Base-by-base conservation (phyloP, 2,888 invertebrate genomes). In the Drosophila silvestris region DNA sequence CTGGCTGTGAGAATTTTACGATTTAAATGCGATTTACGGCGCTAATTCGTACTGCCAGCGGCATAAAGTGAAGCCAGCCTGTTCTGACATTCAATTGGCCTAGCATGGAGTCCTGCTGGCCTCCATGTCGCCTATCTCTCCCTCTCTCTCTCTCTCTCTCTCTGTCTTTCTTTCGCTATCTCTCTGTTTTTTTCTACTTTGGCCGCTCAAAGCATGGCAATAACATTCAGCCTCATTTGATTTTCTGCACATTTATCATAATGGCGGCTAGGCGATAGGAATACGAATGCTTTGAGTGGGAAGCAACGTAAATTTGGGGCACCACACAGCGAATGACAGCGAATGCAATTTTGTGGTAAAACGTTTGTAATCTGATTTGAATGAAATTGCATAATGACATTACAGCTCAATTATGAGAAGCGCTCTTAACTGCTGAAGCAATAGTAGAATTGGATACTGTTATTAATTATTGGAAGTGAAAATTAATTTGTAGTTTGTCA, bases 21-120 rank as follows among this genome's bases (percentile, higher is more conserved):
- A 89, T 89, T 87, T 86, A 89, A 88, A 88, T 89, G 82, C 87
- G 89, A 88, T 88, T 88, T 88, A 89, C 89, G 85, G 89, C 89
- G 85, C 85, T 89, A 88, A 89, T 88, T 88, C 89, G 82, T 79
- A 79, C 77, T 77, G 82, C 79, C 88, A 85, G 70, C 74, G 88
- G 83, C 83, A 82, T 74, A 61, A 68, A 79, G 69, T 47, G 73
- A 62, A 64, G 41, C 54, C 57, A 19, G 35, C 56, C 44, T 41
- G 41, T 41, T 37, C n/a, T 61, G 26, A 12, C 57, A 74, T 81
- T 79, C 85, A 88, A 85, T 83, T 80, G 81, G 79, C 82, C 81
- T 70, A 76, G 74, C 66, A 39, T 47, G 65, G 62, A 67, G 70
- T 56, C 63, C 32, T 54, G 70, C 61, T 66, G 61, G 53, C 67